Percentiles rank a stretch among this genome's conserved stretches.
Conservation (phyloP, 1,140 invertebrate species). For the Archegozetes longisetosus region DNA sequence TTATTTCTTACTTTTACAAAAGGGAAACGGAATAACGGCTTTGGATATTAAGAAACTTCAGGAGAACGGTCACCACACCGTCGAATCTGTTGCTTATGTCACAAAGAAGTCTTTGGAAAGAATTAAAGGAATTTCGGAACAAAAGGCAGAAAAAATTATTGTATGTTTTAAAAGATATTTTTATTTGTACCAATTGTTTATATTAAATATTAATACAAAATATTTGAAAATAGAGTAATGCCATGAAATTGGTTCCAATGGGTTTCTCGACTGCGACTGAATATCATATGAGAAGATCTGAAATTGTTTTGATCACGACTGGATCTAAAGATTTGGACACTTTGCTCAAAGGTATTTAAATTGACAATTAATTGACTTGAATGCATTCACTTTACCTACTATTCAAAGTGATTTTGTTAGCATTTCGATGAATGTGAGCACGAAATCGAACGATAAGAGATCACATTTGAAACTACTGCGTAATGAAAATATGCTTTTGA, state of each 20-base stretch:
- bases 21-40: conserved; percentile 55
- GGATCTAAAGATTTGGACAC: conserved; percentile 80
- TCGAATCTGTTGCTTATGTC: conserved; percentile 86
- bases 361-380: not conserved
- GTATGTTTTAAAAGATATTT: conserved; percentile 29
- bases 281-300: conserved; percentile 78
- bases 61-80: conserved; percentile 82
- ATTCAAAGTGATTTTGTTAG: too few species aligned
- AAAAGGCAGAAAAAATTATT: conserved; percentile 90
- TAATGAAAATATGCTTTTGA: too few species aligned
- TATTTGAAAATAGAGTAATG: conserved; percentile 46
- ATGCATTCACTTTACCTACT: too few species aligned
- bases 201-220: not conserved
- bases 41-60: conserved; percentile 84
- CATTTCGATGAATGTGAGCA: too few species aligned
- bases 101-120: conserved; percentile 73
- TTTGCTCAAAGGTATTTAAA: conserved; percentile 41
- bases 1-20: not conserved
- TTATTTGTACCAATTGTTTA: conserved; percentile 1
- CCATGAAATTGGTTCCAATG: conserved; percentile 83
- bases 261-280: conserved; percentile 95
- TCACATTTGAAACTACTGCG: too few species aligned
- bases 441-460: too few species aligned
- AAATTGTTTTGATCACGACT: conserved; percentile 55
- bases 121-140: conserved; percentile 86